Evolutionary conservation across 37 sponge, comb jelly and placozoan genomes (phyloP).

Genomic region (Chondrilla cf. caribensis): DNA sequence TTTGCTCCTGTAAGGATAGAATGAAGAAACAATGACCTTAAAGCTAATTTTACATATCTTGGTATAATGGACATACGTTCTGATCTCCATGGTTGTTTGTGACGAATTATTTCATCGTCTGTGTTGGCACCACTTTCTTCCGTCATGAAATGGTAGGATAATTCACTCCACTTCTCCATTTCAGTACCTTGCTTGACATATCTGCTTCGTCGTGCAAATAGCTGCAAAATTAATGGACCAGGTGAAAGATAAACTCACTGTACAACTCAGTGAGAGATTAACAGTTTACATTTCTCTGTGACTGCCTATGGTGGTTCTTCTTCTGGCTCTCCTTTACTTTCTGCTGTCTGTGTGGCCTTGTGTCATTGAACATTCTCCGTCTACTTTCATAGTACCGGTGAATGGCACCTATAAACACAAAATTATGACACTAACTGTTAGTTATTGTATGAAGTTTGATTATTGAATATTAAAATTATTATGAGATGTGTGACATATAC

Average conservation of each 20-base stretch:
- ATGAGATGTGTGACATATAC: too few relatives aligned
- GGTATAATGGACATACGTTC: background rate
- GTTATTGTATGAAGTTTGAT: too few relatives aligned
- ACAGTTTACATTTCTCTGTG: slow-evolving; percentile 13
- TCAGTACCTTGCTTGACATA: background rate
- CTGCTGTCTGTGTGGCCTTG: background rate
- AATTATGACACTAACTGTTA: too few relatives aligned
- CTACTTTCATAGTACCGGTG: slow-evolving; percentile 20
- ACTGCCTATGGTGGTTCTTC: background rate
- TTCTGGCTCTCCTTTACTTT: background rate
- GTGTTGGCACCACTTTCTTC: slow-evolving; percentile 15
- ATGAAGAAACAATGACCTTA: too few relatives aligned
- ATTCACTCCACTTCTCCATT: slow-evolving; percentile 17
- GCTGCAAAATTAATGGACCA: slow-evolving; percentile 3
- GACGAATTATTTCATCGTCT: slow-evolving; percentile 8
- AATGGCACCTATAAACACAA: background rate
- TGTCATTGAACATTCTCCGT: slow-evolving; percentile 24
- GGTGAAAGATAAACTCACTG: background rate
- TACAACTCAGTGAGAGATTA: background rate
- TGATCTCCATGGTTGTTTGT: slow-evolving; percentile 13
- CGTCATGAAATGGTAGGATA: slow-evolving; percentile 10
- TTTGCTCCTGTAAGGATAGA: background rate
- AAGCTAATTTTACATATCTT: too few relatives aligned
- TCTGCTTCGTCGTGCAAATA: slow-evolving; percentile 22
- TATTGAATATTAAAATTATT: too few relatives aligned